Conservation (phyloP, 2,888 invertebrate species). For the Branchellion lobata region DNA sequence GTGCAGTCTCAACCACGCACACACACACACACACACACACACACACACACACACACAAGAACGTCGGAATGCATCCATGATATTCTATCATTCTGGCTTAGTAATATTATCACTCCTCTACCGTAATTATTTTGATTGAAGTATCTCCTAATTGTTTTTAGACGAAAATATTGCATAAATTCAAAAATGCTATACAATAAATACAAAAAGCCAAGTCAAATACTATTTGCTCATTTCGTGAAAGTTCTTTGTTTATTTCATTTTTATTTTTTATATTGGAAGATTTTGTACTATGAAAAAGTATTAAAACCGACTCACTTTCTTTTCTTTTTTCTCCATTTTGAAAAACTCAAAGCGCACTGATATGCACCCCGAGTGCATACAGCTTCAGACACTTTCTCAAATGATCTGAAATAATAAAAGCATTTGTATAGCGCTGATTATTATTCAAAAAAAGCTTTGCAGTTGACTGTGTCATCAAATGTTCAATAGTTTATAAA, state of each 20-base stretch:
- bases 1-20: no score
- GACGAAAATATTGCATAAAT: conserved; percentile 2
- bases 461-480: no score
- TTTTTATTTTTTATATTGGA: conserved; percentile 15
- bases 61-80: neutral
- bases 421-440: no score
- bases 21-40: no score
- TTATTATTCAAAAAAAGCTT: no score
- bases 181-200: conserved; percentile 10
- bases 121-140: neutral
- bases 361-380: no score
- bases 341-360: no score
- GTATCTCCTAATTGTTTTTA: neutral
- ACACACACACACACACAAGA: no score
- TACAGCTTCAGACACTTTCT: no score
- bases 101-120: neutral
- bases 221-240: conserved; percentile 5
- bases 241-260: neutral
- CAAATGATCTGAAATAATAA: no score
- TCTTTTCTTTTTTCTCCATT: neutral
- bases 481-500: no score
- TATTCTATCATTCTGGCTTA: neutral
- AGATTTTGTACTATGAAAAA: conserved; percentile 21
- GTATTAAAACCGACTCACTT: conserved; percentile 1
- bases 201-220: conserved; percentile 10